Percentiles rank a stretch among this genome's conserved stretches.
These are phyloP conservation scores for Cancer borealis DNA, from an alignment of 2,888 invertebrate species.

Conservation along the genomic window DNA sequence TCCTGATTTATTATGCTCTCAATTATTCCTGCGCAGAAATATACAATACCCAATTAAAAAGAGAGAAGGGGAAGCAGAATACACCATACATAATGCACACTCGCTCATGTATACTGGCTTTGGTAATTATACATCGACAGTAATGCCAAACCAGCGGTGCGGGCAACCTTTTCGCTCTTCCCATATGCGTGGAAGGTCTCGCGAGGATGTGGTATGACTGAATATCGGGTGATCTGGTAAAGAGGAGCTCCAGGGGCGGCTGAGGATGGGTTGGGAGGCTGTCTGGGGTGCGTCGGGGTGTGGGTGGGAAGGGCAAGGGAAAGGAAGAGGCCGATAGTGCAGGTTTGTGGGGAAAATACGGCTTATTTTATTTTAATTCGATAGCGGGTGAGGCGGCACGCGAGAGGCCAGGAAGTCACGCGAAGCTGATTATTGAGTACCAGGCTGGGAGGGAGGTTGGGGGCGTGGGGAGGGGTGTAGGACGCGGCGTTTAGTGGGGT, in stretches of 20 bases:
- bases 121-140: neutral
- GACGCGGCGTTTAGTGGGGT: neutral
- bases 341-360: neutral
- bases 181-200: neutral
- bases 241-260: neutral
- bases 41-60: no score
- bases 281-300: neutral
- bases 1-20: no score
- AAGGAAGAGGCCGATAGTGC: neutral
- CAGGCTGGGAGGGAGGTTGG: neutral
- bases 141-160: neutral
- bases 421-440: neutral
- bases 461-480: neutral
- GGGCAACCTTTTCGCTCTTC: neutral
- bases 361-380: neutral
- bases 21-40: no score
- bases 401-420: neutral
- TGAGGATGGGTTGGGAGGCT: neutral
- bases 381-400: constrained; percentile 2
- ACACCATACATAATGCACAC: neutral
- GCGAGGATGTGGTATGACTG: neutral
- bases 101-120: neutral
- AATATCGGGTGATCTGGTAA: constrained; percentile 1
- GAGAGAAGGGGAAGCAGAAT: no score
- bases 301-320: neutral